Conservation (phyloP, 2,113 vertebrate species). For the Excalfactoria chinensis region DNA sequence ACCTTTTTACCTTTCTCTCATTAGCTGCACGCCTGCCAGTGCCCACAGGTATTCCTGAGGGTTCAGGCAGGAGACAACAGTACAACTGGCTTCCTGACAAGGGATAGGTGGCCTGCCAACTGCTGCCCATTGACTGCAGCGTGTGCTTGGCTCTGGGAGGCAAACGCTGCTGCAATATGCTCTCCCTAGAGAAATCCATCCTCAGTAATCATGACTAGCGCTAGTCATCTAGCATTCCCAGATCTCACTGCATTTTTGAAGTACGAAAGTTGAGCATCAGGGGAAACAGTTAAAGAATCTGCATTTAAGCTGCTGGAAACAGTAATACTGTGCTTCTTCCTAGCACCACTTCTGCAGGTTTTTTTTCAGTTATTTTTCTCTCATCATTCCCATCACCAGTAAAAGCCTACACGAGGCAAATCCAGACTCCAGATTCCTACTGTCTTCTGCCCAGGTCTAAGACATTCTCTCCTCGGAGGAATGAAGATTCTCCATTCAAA, state of each 20-base stretch:
- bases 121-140: conserved; percentile 63
- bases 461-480: background rate
- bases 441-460: background rate
- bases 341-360: background rate
- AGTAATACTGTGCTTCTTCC: background rate
- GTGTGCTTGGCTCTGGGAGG: conserved; percentile 65
- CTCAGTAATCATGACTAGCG: conserved; percentile 1
- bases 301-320: background rate
- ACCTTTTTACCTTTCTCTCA: background rate
- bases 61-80: conserved; percentile 63
- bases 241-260: conserved; percentile 15
- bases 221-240: conserved; percentile 10
- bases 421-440: background rate
- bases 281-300: background rate
- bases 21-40: conserved; percentile 50
- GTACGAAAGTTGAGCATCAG: background rate
- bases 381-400: background rate
- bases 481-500: background rate
- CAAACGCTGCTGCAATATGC: conserved; percentile 26
- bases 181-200: conserved; percentile 54
- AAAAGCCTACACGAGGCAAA: background rate
- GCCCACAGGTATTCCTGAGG: conserved; percentile 71
- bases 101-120: conserved; percentile 66
- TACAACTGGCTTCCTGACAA: conserved; percentile 71
- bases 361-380: background rate